Percentiles rank a stretch among this genome's conserved stretches.
Conservation (phyloP, 1,140 invertebrate genomes). For the Nephotettix cincticeps region DNA sequence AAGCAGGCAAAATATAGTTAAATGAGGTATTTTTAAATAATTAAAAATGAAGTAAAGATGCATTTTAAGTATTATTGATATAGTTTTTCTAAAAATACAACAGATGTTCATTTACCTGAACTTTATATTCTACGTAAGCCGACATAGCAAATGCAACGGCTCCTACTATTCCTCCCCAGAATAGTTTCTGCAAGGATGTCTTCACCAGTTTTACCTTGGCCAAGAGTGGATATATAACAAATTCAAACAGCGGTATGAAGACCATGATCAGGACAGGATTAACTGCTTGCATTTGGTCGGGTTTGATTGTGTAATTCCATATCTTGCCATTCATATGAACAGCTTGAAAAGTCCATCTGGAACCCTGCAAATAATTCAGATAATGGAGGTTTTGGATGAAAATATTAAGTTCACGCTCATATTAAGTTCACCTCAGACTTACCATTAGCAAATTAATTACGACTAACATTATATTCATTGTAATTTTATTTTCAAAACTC, state of each 20-base stretch:
- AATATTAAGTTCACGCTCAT: no score
- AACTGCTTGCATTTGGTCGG: conserved; percentile 89
- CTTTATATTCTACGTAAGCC: conserved; percentile 74
- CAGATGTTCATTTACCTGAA: conserved; percentile 58
- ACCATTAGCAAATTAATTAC: no score
- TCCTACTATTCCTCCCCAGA: conserved; percentile 79
- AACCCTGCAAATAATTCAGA: conserved; percentile 69
- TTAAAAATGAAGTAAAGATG: no score
- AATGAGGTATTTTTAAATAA: no score
- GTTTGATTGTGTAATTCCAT: conserved; percentile 66
- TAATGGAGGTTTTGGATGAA: no score
- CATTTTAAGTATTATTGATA: no score
- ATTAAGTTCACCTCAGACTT: no score
- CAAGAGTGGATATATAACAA: conserved; percentile 62
- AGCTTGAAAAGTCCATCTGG: conserved; percentile 94
- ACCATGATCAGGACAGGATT: conserved; percentile 84
- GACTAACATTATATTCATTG: no score
- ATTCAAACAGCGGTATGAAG: conserved; percentile 87
- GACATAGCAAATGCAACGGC: conserved; percentile 85
- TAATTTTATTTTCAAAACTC: no score
- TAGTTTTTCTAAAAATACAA: no score
- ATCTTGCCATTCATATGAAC: conserved; percentile 84
- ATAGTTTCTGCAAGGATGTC: conserved; percentile 73
- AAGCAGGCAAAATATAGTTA: no score
- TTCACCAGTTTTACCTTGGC: conserved; percentile 52